Percentiles rank a stretch among this genome's conserved stretches.
Conservation (phyloP, 2,888 invertebrate species). For the Drosophila phalerata region DNA sequence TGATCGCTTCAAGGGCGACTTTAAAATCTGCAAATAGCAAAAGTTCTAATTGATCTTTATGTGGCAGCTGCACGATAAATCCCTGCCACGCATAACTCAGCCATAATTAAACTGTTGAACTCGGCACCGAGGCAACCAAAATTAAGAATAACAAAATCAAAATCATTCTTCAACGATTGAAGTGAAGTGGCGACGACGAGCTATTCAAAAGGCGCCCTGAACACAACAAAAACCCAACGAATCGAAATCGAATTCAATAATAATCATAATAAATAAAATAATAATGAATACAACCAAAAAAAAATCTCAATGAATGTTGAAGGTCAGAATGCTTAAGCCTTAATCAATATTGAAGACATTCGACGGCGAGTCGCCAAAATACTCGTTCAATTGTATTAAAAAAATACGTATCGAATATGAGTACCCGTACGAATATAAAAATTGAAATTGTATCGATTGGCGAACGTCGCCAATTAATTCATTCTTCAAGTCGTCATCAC, state of each 20-base stretch:
- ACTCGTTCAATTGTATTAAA: constrained; percentile 12
- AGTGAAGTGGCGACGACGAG: constrained; percentile 46
- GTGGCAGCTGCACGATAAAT: constrained; percentile 45
- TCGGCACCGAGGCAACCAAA: constrained; percentile 29
- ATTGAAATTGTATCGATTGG: constrained; percentile 76
- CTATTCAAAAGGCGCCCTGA: constrained; percentile 47
- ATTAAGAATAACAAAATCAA: constrained; percentile 19
- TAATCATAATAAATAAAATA: constrained; percentile 65
- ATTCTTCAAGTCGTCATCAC: constrained; percentile 53
- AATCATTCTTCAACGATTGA: constrained; percentile 37
- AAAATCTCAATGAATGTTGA: constrained; percentile 77
- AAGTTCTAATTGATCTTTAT: constrained; percentile 47
- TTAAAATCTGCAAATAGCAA: constrained; percentile 17
- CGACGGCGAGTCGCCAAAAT: constrained; percentile 40
- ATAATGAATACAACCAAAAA: constrained; percentile 24
- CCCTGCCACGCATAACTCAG: constrained; percentile 50
- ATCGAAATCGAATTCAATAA: constrained; percentile 67
- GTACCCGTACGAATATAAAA: constrained; percentile 15
- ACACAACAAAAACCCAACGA: constrained; percentile 36
- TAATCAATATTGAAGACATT: constrained; percentile 70
- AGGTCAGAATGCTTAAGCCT: constrained; percentile 80
- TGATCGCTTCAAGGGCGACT: constrained; percentile 24
- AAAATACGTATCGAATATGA: constrained; percentile 10
- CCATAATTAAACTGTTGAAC: constrained; percentile 69
- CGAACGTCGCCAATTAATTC: constrained; percentile 70